Evolutionary conservation across 2,113 vertebrate species (phyloP).

Genomic region (Centropristis striata): DNA sequence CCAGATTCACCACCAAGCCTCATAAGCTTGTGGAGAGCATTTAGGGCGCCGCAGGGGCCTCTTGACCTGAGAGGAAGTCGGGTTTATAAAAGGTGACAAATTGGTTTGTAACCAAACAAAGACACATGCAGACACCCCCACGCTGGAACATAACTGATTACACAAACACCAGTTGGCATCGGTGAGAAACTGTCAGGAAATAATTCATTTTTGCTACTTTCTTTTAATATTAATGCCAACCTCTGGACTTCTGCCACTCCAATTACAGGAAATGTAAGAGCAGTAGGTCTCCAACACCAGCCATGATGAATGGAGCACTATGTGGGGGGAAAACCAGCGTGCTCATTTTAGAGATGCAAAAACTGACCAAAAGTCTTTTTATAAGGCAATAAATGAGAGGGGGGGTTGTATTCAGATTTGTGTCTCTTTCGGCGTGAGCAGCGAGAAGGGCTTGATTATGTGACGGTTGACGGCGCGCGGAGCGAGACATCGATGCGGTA

Average conservation of each 20-base stretch:
- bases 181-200: slow-evolving; percentile 88
- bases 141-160: slow-evolving; percentile 72
- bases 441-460: slow-evolving; percentile 79
- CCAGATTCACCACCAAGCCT: slow-evolving; percentile 74
- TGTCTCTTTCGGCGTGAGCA: slow-evolving; percentile 64
- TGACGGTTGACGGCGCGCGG: slow-evolving; percentile 60
- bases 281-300: slow-evolving; percentile 90
- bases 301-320: slow-evolving; percentile 97
- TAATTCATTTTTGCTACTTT: slow-evolving; percentile 86
- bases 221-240: slow-evolving; percentile 88
- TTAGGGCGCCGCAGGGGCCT: slow-evolving; percentile 74
- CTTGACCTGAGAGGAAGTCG: slow-evolving; percentile 74
- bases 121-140: slow-evolving; percentile 51
- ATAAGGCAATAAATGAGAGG: slow-evolving; percentile 83
- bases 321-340: slow-evolving; percentile 89
- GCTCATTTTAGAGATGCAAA: slow-evolving; percentile 91
- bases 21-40: slow-evolving; percentile 70
- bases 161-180: slow-evolving; percentile 87
- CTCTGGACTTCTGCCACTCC: slow-evolving; percentile 90
- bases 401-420: slow-evolving; percentile 72
- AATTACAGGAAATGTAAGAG: slow-evolving; percentile 90
- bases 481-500: slow-evolving; percentile 69
- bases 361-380: slow-evolving; percentile 82
- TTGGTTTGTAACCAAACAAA: slow-evolving; percentile 74
- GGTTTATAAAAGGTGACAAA: slow-evolving; percentile 75